Conservation (phyloP, 1,140 invertebrate species). For the Drosophila yakuba region DNA sequence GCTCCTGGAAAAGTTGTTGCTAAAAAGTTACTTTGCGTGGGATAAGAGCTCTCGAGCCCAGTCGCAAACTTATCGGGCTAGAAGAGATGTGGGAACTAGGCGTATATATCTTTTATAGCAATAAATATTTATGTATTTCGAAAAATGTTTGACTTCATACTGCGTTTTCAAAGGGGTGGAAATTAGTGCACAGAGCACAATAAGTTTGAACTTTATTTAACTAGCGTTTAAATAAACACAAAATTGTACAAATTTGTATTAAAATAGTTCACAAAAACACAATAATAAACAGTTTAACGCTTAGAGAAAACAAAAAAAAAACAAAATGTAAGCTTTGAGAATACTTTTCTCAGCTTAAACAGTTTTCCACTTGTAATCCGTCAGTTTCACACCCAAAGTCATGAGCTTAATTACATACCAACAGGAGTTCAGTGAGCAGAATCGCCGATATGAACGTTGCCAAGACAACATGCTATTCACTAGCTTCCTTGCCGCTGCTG, state of each 20-base stretch:
- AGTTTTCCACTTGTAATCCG: not conserved
- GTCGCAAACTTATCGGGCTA: constrained; percentile 23
- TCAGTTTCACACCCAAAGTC: constrained; percentile 52
- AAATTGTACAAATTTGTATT: not conserved
- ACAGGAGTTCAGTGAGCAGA: constrained; percentile 36
- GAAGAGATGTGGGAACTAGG: constrained; percentile 15
- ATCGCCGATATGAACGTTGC: constrained; percentile 39
- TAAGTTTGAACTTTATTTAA: not conserved
- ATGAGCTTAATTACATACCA: constrained; percentile 71
- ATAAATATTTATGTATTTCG: constrained; percentile 25
- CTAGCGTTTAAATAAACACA: not conserved
- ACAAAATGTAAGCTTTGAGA: too few species aligned
- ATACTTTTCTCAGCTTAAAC: too few species aligned
- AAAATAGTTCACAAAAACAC: too few species aligned
- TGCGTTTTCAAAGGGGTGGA: constrained; percentile 1
- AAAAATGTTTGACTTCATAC: constrained; percentile 17
- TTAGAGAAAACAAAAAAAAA: too few species aligned
- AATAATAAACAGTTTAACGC: too few species aligned
- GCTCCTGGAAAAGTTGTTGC: constrained; percentile 33
- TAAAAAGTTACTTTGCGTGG: constrained; percentile 37
- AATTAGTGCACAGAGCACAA: not conserved
- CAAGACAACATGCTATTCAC: constrained; percentile 32
- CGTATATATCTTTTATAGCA: constrained; percentile 2
- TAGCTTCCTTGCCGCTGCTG: constrained; percentile 38
- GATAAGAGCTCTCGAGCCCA: constrained; percentile 26